phyloP scores from a whole-genome alignment of 2,797 vertebrate genomes.

The Martes flavigula region DNA sequence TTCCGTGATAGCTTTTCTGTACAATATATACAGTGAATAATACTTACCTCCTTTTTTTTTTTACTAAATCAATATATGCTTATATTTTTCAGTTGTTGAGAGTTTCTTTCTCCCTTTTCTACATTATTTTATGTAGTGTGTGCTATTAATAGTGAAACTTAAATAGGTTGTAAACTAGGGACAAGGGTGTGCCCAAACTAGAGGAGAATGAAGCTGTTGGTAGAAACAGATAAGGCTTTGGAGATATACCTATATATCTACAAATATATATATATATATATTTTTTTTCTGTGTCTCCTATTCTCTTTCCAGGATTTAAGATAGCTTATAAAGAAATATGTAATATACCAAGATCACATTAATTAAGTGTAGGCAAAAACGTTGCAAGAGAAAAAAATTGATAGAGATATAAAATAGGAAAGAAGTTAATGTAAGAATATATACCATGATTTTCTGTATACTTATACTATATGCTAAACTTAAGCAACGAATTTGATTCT shows the following conservation, averaged over 20 bases:
- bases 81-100: slow-evolving; percentile 12
- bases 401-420: not conserved
- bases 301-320: not conserved
- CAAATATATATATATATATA: not conserved
- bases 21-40: not conserved
- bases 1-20: not conserved
- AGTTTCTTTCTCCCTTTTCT: not conserved
- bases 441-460: not conserved
- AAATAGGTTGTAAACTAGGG: not conserved
- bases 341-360: not conserved
- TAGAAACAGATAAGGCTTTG: not conserved
- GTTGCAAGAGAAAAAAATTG: not conserved
- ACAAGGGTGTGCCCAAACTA: not conserved
- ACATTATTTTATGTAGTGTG: not conserved
- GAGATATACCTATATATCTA: not conserved
- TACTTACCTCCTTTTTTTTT: not conserved
- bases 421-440: not conserved
- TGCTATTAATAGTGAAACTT: not conserved
- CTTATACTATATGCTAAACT: not conserved
- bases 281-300: not conserved
- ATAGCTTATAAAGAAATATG: not conserved
- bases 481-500: not conserved
- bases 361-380: not conserved
- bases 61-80: not conserved
- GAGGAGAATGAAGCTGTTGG: not conserved